Evolutionary conservation across 2,888 invertebrate species (phyloP), one percentile per base, ranked within the genome.

Genomic region (Plebejus anna): DNA sequence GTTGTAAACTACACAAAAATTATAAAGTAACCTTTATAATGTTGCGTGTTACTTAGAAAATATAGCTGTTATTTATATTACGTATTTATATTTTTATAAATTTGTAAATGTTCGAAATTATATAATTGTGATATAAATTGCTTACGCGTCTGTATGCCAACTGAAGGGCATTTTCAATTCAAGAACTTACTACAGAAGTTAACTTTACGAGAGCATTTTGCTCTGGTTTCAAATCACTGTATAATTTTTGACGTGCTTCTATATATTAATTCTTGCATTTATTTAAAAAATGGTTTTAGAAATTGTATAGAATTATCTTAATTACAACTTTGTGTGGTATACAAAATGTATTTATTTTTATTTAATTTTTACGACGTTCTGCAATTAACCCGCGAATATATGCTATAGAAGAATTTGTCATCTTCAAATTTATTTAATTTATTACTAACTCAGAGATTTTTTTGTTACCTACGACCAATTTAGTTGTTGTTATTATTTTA

Each of bases 1-100:
- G 59, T 59, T 22, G 22, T 22, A 22, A 22, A 59, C 6, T n/a
- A 59, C 59, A 59, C 22, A 59, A 55, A 55, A 55, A 55, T 59
- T 59, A 59, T 59, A 59, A 22, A 59, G 55, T 55, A 55, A 22
- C 59, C 59, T 59, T 59, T 55, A 55, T 55, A 55, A 22, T 59
- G 22, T 9, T 28, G 9, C 28, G 61, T 61, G 61, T 28, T n/a
- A 61, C 22, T 22, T 22, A 22, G 11, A 61, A 61, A 61, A 61
- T 61, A 28, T 61, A 28, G 28, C 22, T 22, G 22, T 22, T 22
- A 22, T 22, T 22, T 22, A 22, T 22, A 22, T 22, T 22, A 22
- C 22, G 22, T 59, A 59, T 59, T 59, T 59, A 59, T 59, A 59
- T 59, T 59, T 59, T 59, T 59, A 22, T 22, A 59, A 59, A 22